Evolutionary conservation across 2,113 vertebrate genomes (phyloP), one percentile per base, ranked within the genome.

Genomic region (Natator depressus): DNA sequence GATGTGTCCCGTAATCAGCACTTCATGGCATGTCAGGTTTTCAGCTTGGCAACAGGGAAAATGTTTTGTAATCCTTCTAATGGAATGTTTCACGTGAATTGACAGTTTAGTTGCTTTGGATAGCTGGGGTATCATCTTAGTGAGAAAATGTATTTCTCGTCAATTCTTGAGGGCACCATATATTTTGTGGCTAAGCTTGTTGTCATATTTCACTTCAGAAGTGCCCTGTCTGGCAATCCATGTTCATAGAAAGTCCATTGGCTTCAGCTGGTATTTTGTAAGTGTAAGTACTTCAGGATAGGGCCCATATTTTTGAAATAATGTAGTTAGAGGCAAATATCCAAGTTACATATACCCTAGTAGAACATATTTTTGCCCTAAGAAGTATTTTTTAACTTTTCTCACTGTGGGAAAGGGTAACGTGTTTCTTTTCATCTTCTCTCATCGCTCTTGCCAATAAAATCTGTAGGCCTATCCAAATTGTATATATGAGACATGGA

Each of bases 71-170:
- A 6, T 83, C 17, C 29, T 90, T 80, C 92, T 85, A 2, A 76
- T 53, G 92, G 80, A 88, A 82, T 94, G 95, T 96, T 86, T 93
- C 95, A 96, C 93, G 72, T 86, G 88, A 97, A 89, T 72, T 96
- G 95, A 96, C 94, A 96, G 86, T 88, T 53, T 72, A 91, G 91
- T 54, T 84, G 91, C 95, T 65, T 93, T 82, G 83, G 89, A 92
- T 82, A 88, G 75, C 76, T 89, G 85, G 82, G 92, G 83, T 80
- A 87, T 84, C 59, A 2, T 51, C 91, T 92, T 90, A 42, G 86
- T 57, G 89, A 91, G 84, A 93, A 96, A 91, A 95, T 17, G 0
- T 57, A 75, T 89, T 91, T 96, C 82, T 91, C 80, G 50, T 96
- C 95, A 90, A 76, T 93, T 93, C 95, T 89, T 29, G 49, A 82